These are phyloP conservation scores for Trachelus stipa DNA, from an alignment of 2,888 invertebrate genomes.

Conservation along the genomic window DNA sequence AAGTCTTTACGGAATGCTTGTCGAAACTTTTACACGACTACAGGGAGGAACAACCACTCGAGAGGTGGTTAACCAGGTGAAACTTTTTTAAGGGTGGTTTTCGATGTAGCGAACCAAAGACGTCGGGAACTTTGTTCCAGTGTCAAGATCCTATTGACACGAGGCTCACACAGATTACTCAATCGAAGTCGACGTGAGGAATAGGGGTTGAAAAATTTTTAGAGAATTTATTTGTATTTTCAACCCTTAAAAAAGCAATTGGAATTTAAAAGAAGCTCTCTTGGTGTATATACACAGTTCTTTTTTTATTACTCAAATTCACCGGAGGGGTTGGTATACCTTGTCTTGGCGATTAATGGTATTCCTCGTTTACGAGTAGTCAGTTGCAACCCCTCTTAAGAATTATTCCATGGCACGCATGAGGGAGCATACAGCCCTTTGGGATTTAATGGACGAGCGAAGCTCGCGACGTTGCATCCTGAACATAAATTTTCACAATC, in stretches of 20 bases:
- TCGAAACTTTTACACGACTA: neutral
- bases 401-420: neutral
- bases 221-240: neutral
- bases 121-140: constrained; percentile 4
- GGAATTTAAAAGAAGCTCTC: neutral
- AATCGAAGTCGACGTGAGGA: neutral
- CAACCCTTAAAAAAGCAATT: neutral
- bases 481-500: constrained; percentile 51
- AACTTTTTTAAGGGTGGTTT: neutral
- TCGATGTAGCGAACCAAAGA: neutral
- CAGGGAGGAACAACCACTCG: neutral
- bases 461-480: constrained; percentile 35
- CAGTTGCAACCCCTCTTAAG: neutral
- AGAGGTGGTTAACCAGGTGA: neutral
- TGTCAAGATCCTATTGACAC: constrained; percentile 17
- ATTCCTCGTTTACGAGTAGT: constrained; percentile 2
- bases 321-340: neutral
- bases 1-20: neutral
- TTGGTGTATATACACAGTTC: neutral
- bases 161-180: neutral
- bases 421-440: neutral
- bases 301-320: neutral
- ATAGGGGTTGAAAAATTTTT: neutral
- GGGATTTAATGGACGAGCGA: constrained; percentile 3
- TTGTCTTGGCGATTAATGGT: neutral